Base-by-base conservation (phyloP, 1,140 invertebrate species). In the Galendromus occidentalis region DNA sequence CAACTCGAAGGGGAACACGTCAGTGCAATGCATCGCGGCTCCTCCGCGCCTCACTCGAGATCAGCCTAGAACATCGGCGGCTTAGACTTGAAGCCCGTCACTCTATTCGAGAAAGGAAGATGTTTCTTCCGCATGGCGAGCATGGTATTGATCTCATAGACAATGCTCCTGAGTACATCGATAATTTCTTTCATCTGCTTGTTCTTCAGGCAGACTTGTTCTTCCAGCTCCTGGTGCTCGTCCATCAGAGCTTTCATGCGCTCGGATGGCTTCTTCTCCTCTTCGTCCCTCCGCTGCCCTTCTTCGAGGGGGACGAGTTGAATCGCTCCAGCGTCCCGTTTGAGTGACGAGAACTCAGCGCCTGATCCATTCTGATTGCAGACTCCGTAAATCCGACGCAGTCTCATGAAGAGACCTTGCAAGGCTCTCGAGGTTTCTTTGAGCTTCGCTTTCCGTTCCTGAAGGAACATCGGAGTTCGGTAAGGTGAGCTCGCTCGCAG, bases 141-240 rank as follows among this genome's bases (percentile, higher is more conserved):
- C 91, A 95, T 95, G 1, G 89, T 92, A 74, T 94, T 95, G 30
- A 94, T 92, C 78, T 94, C 91, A 84, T 88, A 94, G 71, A 94
- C 91, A 64, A 94, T 90, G 64, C 86, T 84, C 68, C 91, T 79
- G 64, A 93, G 78, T 71, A 89, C 86, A 75, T 93, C 90, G 68
- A 95, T 93, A 25, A 94, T 85, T 77, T 94, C 90, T 74, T 93
- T 91, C 4, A 96, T 76, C 72, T 94, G 89, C 67, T 85, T 83
- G 77, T 94, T 94, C 77, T 90, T 91, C 51, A 87, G 74, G 59
- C 86, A 80, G 2, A 94, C 84, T 82, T 86, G 83, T 77, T 87
- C 85, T 68, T 84, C 82, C 9, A 85, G 77, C 72, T 29, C 25
- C 14, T 59, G 20, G 2, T 47, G 67, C 64, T 67, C 45, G 33